Base-by-base conservation (phyloP, 2,113 vertebrate genomes). In the Anser cygnoides region DNA sequence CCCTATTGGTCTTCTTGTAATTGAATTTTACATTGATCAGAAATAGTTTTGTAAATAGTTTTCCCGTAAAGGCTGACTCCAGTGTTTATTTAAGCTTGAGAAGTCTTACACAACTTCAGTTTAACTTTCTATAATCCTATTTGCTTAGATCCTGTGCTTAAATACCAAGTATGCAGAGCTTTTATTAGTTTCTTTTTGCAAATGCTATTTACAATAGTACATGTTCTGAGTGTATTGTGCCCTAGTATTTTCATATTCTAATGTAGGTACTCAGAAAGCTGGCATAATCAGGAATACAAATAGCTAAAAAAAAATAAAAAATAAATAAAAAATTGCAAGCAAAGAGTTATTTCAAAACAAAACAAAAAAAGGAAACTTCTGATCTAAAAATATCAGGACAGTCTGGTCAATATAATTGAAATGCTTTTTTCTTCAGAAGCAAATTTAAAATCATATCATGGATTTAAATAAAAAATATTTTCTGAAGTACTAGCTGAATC, bases 31-130 rank as follows among this genome's bases (percentile, higher is more conserved):
- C 78, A 59, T 87, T 10, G 84, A 92, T 67, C 89, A 84, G 67
- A 71, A 58, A 58, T 11, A 43, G 28, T 89, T 92, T 70, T 76
- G 84, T 61, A 70, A 92, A 80, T 0, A 21, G 5, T 44, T 66
- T 96, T 95, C 90, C 97, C 9, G 87, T 95, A 96, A 97, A 79
- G 33, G 35, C 46, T 93, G 92, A 4, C 58, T 9, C 1, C 3
- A 2, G 2, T 93, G 43, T 96, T 97, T 97, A 89, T 80, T 98
- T 97, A 76, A 95, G 78, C 79, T 89, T 71, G 43, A 67, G 39
- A 62, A 82, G 57, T 72, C 74, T 97, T 97, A 84, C 91, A 62
- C 85, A 97, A 96, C 65, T 73, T 73, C 9, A 41, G 50, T 92
- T 96, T 94, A 86, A 93, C 74, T 58, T 94, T 95, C 62, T 58